Evolutionary conservation across 2,888 invertebrate species (phyloP), one percentile per base, ranked within the genome.

Genomic region (Miltochrista miniata): DNA sequence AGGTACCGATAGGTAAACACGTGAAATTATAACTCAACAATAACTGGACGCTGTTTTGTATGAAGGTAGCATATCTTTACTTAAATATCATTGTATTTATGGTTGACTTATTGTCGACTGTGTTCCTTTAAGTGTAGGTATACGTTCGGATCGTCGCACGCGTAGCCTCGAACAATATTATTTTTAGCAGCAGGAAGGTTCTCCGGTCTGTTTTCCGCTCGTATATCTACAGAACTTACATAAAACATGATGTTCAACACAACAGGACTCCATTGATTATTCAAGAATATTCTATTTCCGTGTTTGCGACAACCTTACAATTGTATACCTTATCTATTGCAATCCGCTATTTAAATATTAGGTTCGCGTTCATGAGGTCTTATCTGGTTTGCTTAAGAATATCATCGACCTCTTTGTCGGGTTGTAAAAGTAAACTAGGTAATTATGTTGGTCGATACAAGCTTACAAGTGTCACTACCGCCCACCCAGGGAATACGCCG

Each of bases 121-220:
- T 69, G 66, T 61, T 65, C 62, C 61, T 35, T 35, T 65, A 72
- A 63, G 64, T 68, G 31, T 31, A 31, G 31, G 31, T 31, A 63
- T 51, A 38, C 18, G 56, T 54, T 61, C 64, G 66, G 75, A 79
- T 74, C 84, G 79, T 74, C 82, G 83, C 80, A 79, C 84, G 85
- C 85, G 83, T 83, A 89, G 78, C 90, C 89, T 90, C 87, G 86
- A 78, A 76, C 64, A 79, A 80, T 77, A 82, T 79, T 83, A 86
- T 88, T 87, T 89, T 89, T 88, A 90, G 87, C 83, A 68, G 68
- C 79, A 82, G 84, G 87, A 88, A 90, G 88, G 87, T 87, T 84
- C 81, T 70, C 71, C 70, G 78, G 75, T 74, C 49, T 76, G 78
- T 83, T 88, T 87, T 88, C 89, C 88, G 86, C 79, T 75, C 77